phyloP scores from a whole-genome alignment of 2,113 vertebrate genomes.

The Gulo gulo region DNA sequence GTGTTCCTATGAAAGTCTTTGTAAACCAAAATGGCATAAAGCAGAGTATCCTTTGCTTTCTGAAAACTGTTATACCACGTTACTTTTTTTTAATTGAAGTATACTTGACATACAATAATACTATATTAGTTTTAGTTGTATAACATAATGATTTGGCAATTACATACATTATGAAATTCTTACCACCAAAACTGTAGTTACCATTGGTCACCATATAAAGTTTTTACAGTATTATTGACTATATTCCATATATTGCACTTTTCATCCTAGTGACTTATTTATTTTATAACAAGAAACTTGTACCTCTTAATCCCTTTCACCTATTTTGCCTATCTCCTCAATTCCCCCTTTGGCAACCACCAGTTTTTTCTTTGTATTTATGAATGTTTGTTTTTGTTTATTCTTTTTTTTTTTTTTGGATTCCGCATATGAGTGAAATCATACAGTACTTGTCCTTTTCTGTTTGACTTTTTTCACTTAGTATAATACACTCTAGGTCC shows the following conservation, averaged over 20 bases:
- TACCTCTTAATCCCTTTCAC: neutral
- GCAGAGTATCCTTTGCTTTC: neutral
- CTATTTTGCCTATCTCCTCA: neutral
- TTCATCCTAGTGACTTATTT: neutral
- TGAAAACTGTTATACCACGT: neutral
- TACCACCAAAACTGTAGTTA: neutral
- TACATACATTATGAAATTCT: neutral
- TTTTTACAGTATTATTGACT: neutral
- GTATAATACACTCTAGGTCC: neutral
- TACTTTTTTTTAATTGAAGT: neutral
- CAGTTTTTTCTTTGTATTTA: neutral
- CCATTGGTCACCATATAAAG: neutral
- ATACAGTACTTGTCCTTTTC: neutral
- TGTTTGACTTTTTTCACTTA: neutral
- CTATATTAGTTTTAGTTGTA: neutral
- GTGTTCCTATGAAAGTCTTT: neutral
- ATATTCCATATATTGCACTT: neutral
- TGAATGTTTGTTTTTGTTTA: neutral
- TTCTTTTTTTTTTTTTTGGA: neutral
- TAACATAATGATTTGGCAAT: neutral
- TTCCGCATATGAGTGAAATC: neutral
- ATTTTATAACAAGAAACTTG: neutral
- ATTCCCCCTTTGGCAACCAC: neutral
- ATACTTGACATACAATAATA: neutral
- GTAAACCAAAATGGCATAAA: neutral